phyloP scores from a whole-genome alignment of 2,113 vertebrate species.

The Ammospiza caudacuta region DNA sequence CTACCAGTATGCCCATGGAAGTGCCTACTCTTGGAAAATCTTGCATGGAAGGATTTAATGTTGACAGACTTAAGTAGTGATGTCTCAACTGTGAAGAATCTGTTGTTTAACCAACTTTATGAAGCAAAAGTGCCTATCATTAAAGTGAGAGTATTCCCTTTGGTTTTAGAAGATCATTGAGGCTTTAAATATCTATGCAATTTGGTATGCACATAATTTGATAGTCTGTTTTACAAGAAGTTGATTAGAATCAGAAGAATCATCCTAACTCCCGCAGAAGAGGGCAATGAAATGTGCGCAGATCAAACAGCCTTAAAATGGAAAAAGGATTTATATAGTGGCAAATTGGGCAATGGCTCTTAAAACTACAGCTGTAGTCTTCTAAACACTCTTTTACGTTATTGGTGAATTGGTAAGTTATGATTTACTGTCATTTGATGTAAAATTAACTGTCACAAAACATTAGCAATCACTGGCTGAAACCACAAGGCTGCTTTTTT shows the following conservation, averaged over 20 bases:
- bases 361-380: not conserved
- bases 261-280: slow-evolving; percentile 1
- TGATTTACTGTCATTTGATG: not conserved
- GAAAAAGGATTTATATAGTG: not conserved
- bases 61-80: slow-evolving; percentile 63
- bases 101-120: slow-evolving; percentile 57
- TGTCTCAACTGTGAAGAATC: slow-evolving; percentile 67
- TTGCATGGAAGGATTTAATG: slow-evolving; percentile 66
- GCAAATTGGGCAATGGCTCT: not conserved
- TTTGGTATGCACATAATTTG: not conserved
- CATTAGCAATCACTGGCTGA: not conserved
- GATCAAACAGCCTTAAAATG: slow-evolving; percentile 50
- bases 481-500: not conserved
- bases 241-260: not conserved
- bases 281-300: not conserved
- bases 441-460: slow-evolving; percentile 25
- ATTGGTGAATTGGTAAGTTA: not conserved
- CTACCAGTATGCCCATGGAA: slow-evolving; percentile 26
- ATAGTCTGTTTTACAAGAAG: not conserved
- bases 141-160: slow-evolving; percentile 11
- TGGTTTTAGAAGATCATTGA: not conserved
- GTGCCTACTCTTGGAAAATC: slow-evolving; percentile 63
- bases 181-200: slow-evolving; percentile 23
- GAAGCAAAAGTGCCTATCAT: slow-evolving; percentile 46
- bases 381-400: not conserved